A percentile compares a stretch with the other conserved stretches of the same genome.
phyloP scores from a whole-genome alignment of 2,113 vertebrate genomes.

The Ammodytes dubius region DNA sequence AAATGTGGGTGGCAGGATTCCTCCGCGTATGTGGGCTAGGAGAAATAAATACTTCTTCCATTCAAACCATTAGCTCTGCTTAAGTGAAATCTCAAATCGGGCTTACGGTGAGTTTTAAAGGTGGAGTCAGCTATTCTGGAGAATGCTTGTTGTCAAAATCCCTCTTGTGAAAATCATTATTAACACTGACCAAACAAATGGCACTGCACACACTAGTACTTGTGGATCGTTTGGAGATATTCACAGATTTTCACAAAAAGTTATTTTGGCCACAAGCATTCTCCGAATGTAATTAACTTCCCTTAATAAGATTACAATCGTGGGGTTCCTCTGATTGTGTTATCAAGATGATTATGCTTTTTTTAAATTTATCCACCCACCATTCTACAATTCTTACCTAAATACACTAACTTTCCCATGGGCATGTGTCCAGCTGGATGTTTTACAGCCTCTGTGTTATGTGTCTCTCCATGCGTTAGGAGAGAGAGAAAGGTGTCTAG shows the following conservation, averaged over 20 bases:
- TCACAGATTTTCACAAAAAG: no score
- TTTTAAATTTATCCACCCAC: no score
- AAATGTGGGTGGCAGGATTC: conserved; percentile 19
- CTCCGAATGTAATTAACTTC: no score
- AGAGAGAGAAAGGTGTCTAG: conserved; percentile 16
- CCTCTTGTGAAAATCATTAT: no score
- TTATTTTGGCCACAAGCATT: no score
- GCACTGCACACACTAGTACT: no score
- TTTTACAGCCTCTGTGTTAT: conserved; percentile 30
- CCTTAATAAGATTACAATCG: conserved; percentile 23
- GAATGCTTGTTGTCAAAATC: no score
- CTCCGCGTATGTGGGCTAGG: background rate
- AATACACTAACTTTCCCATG: background rate
- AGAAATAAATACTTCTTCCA: conserved; percentile 24
- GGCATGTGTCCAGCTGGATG: background rate
- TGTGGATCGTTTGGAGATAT: no score
- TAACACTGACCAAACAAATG: no score
- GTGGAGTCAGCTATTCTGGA: no score
- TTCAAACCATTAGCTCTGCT: conserved; percentile 51
- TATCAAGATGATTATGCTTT: background rate
- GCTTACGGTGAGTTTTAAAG: conserved; percentile 14
- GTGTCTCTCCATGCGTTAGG: conserved; percentile 25
- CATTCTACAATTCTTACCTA: background rate
- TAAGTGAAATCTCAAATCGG: conserved; percentile 52
- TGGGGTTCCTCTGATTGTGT: conserved; percentile 8